Base-by-base conservation (phyloP, 2,888 invertebrate species). In the Leptothorax acervorum region DNA sequence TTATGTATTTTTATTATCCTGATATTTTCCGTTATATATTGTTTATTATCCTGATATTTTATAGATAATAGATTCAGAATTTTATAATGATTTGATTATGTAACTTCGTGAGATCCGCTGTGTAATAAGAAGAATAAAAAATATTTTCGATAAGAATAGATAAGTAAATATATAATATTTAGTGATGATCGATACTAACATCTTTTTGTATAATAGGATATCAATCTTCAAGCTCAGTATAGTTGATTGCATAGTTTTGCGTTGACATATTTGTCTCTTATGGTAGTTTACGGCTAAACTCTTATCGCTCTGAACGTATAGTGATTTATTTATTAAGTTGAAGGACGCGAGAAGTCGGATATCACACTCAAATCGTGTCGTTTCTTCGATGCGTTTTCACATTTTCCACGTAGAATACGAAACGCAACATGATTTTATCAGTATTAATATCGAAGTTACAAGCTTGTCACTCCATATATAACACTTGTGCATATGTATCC, bases 201-300 rank as follows among this genome's bases (percentile, higher is more conserved):
- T 73, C n/a, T 84, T 75, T 39, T 82, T 68, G 39, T 85, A 73
- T 88, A 66, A 85, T 87, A 74, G 84, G 86, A 82, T 81, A 73
- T 82, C 65, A 60, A 87, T 42, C 68, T 75, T 82, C 74, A 91
- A 92, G 90, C 90, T 92, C 91, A 89, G 83, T 90, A 85, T 65
- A 65, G 23, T 89, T 88, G 90, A 92, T 91, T 92, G 91, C 91
- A 88, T 87, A 82, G 57, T 76, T 73, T 45, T 82, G 23, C 63
- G 35, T 60, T 78, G 84, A 45, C 71, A 83, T 57, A 66, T 74
- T 82, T 78, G n/a, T 71, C 57, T 68, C 73, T 85, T 79, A 85
- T 28, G 51, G 55, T 85, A 88, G 76, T 91, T 89, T 60, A 87
- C 91, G 6, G 28, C 48, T 35, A 51, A 66, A 39, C 51, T 83